Evolutionary conservation across 2,888 invertebrate species (phyloP).

Genomic region (Fabriciana adippe): DNA sequence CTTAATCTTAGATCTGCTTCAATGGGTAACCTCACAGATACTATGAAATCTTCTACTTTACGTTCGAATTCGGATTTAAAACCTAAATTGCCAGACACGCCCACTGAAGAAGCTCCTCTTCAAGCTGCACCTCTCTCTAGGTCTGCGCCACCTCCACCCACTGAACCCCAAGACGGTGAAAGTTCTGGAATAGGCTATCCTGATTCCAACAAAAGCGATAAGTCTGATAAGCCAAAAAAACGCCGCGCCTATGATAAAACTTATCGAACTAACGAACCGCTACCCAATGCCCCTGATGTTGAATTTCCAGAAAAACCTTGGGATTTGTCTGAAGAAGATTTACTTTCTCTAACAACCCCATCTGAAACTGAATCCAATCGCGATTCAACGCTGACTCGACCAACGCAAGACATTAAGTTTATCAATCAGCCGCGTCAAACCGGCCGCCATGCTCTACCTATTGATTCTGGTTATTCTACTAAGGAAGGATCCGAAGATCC

Average conservation of each 20-base stretch:
- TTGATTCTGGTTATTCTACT: constrained; percentile 76
- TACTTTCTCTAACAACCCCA: constrained; percentile 77
- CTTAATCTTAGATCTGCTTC: constrained; percentile 79
- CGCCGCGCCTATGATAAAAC: constrained; percentile 89
- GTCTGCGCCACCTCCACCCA: constrained; percentile 60
- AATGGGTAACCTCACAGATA: constrained; percentile 80
- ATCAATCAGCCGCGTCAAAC: constrained; percentile 82
- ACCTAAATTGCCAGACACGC: constrained; percentile 63
- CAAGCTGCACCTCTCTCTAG: constrained; percentile 52
- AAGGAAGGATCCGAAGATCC: constrained; percentile 74
- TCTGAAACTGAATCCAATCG: constrained; percentile 83
- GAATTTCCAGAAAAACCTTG: constrained; percentile 92
- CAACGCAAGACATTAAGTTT: constrained; percentile 84
- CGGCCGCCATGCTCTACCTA: constrained; percentile 80
- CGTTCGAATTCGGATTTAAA: constrained; percentile 67
- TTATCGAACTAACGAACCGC: constrained; percentile 92
- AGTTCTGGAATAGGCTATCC: constrained; percentile 79
- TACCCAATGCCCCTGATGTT: constrained; percentile 87
- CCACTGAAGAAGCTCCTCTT: constrained; percentile 65
- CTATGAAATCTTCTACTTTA: constrained; percentile 71
- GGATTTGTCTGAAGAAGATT: constrained; percentile 87
- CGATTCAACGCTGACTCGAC: constrained; percentile 80
- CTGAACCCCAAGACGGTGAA: constrained; percentile 67
- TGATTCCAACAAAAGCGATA: constrained; percentile 77
- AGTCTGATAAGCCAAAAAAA: constrained; percentile 84